Base-by-base conservation (phyloP, 2,113 vertebrate species). In the Gobius niger region DNA sequence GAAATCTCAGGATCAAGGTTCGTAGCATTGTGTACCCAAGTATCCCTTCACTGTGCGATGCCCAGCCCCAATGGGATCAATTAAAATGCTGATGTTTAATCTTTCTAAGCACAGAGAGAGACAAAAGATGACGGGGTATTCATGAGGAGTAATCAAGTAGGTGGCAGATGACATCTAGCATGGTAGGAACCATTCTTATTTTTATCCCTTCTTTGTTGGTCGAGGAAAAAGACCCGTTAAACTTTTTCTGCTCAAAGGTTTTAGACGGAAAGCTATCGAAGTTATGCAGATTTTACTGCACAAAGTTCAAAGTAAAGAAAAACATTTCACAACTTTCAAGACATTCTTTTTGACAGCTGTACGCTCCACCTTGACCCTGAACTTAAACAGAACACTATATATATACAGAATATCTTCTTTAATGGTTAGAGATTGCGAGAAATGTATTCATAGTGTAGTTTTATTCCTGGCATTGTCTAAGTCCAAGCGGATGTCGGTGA, bases 11-110 rank as follows among this genome's bases (percentile, higher is more conserved):
- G 63, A 66, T 68, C 40, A 65, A 84, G 79, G 85, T 87, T 87
- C 80, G 83, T 67, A 87, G 67, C 60, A 67, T 54, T 72, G 83
- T 75, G 68, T 89, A 81, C 53, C 69, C 77, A 72, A 85, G 73
- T 79, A 72, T 76, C 60, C 65, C 66, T 72, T 70, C 71, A 82
- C 82, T 80, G 68, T 73, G 73, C 81, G 81, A 80, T 74, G 80
- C 60, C 78, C 70, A 82, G 62, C 90, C 57, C 90, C 90, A 90
- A 69, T 85, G 92, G 92, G 88, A 92, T 92, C 91, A 92, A 92
- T 92, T 91, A 92, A 90, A 89, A 84, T 80, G 74, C 63, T 86
- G 86, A 88, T 87, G 85, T 81, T 88, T 90, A 85, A 89, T 91
- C 70, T 86, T 70, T 83, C 72, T 71, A 70, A 65, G 70, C 46